Base-by-base conservation (phyloP, 1,140 invertebrate species). In the Pectinophora gossypiella region DNA sequence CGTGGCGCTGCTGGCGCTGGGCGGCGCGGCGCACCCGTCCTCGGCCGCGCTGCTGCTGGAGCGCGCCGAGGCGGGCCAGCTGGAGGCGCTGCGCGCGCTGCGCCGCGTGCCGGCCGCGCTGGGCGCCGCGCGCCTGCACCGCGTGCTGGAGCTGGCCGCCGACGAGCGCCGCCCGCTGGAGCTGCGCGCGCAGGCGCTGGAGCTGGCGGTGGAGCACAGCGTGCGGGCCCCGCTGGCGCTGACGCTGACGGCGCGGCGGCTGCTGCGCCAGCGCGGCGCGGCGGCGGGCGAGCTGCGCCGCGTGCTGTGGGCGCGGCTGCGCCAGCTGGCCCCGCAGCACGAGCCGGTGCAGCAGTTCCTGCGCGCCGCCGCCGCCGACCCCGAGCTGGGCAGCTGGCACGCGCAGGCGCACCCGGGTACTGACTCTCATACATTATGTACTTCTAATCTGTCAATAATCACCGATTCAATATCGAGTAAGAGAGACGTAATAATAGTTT, bases 101-200 rank as follows among this genome's bases (percentile, higher is more conserved):
- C 49, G 55, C 2, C 50, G 55, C 1, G 2, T 58, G 0, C 52
- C 49, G 1, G 53, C 50, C 0, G 49, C 40, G n/a, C n/a, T n/a
- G n/a, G n/a, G n/a, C n/a, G n/a, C n/a, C n/a, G n/a, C n/a, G n/a
- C n/a, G n/a, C n/a, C n/a, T n/a, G n/a, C n/a, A n/a, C n/a, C n/a
- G n/a, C 10, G 50, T 52, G 19, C 19, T 47, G 1, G 54, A 44
- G 3, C 15, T 56, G 7, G 0, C 16, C 3, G 54, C 54, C 54
- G 3, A n/a, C 48, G 4, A 9, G 9, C 5, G 5, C 19, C n/a
- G 15, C 42, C 1, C 48, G 23, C 23, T 12, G 47, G 4, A 35
- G 51, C n/a, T 61, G 59, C 71, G 76, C 51, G 76, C 73, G 12
- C 62, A 65, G 10, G 76, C 74, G 53, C 65, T 80, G 3, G 68